Base-by-base conservation (phyloP, 2,797 vertebrate genomes). In the Thalassophryne amazonica region DNA sequence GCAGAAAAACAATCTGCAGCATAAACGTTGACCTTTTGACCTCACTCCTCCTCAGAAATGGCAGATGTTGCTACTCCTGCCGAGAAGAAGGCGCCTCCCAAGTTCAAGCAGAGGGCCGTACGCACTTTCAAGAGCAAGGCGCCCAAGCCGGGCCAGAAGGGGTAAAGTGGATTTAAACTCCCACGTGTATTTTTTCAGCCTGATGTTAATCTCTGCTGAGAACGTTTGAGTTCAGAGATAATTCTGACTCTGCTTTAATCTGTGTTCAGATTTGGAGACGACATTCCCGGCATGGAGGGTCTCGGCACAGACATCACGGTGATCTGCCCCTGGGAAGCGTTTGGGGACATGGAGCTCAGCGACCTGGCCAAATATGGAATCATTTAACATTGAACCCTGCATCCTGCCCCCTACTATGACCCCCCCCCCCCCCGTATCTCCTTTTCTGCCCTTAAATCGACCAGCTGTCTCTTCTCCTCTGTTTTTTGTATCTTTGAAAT, bases 251-350 rank as follows among this genome's bases (percentile, higher is more conserved):
- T n/a, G n/a, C n/a, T 30, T 49, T 40, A 25, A 15, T 37, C 9
- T 33, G 34, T 40, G 1, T 11, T 5, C 65, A 94, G 94, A 31
- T 94, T 97, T 42, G 94, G 95, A 73, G 94, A 96, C 55, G 94
- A 98, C 70, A 97, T 98, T 53, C 95, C 95, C 5, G 94, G 95
- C 68, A 98, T 97, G 96, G 94, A 97, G 64, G 94, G 94, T 2
- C 89, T 96, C 9, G 95, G 90, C 65, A 92, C 90, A 51, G 90
- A 92, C 78, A 87, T 92, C 84, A 89, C 91, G 4, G 91, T 91
- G 33, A 60, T 92, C 1, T 92, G 91, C 59, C 90, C 91, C 43
- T 92, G 90, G 91, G 91, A 92, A 51, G 91, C 91, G 7, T 92
- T 90, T 1, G 90, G 88, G 0, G 91, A 92, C 68, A 87, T 92